These are phyloP conservation scores for Plebejus anna DNA, from an alignment of 2,888 invertebrate genomes.

Conservation along the genomic window DNA sequence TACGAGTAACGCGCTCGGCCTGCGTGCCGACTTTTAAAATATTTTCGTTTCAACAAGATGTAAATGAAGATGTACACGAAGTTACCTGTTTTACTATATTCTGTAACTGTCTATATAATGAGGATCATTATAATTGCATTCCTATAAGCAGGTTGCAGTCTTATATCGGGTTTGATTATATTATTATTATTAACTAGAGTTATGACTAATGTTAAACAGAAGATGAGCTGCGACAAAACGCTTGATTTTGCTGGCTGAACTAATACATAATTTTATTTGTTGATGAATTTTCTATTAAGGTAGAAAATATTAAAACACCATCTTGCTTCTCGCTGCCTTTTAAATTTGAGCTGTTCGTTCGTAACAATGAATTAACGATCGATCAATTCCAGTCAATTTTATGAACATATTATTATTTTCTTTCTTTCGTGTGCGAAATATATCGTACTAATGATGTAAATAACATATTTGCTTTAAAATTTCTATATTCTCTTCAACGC, in stretches of 20 bases:
- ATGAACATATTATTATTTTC: slow-evolving; percentile 12
- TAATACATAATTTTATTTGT: neutral
- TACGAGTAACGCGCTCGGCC: slow-evolving; percentile 7
- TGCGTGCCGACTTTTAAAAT: neutral
- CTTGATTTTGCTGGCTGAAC: neutral
- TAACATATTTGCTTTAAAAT: neutral
- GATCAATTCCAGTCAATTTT: slow-evolving; percentile 23
- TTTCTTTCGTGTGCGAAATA: slow-evolving; percentile 4
- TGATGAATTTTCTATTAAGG: neutral
- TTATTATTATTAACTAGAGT: slow-evolving; percentile 23
- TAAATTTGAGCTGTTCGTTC: neutral
- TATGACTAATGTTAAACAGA: slow-evolving; percentile 17
- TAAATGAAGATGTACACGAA: slow-evolving; percentile 14
- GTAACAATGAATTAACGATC: slow-evolving; percentile 17
- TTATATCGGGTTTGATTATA: slow-evolving; percentile 29
- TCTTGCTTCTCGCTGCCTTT: neutral
- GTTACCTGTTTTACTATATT: slow-evolving; percentile 16
- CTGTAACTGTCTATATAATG: slow-evolving; percentile 8
- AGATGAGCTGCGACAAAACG: neutral
- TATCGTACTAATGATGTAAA: slow-evolving; percentile 8
- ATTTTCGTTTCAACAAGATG: slow-evolving; percentile 5
- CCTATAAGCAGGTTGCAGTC: slow-evolving; percentile 29
- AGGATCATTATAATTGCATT: slow-evolving; percentile 26
- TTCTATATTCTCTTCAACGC: slow-evolving; percentile 3
- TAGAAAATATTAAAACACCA: slow-evolving; percentile 3